Percentiles rank a stretch among this genome's conserved stretches.
These are phyloP conservation scores for Anolis carolinensis DNA, from an alignment of 2,113 vertebrate genomes.

Conservation along the genomic window DNA sequence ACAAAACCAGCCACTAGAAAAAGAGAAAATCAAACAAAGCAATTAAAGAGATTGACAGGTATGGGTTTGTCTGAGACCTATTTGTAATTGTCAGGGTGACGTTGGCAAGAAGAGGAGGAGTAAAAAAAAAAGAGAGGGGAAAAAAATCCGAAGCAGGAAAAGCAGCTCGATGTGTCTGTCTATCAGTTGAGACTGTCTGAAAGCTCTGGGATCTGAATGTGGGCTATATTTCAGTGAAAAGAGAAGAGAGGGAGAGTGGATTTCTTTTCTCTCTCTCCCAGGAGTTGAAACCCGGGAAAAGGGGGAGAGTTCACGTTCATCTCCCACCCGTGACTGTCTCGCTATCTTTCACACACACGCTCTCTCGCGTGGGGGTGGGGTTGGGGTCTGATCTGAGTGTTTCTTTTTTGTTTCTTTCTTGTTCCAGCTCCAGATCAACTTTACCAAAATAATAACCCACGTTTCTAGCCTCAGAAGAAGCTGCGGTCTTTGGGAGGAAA, in stretches of 20 bases:
- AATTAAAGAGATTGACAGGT: constrained; percentile 99
- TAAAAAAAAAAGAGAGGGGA: constrained; percentile 90
- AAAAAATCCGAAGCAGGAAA: constrained; percentile 93
- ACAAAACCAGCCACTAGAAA: constrained; percentile 58
- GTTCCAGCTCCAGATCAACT: constrained; percentile 79
- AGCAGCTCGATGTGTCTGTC: constrained; percentile 99
- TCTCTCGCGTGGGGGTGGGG: constrained; percentile 19
- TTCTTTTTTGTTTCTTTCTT: constrained; percentile 75
- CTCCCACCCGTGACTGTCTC: constrained; percentile 85
- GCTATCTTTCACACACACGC: constrained; percentile 71
- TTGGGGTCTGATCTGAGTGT: constrained; percentile 55
- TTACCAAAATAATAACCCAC: constrained; percentile 63
- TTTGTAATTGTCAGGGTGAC: constrained; percentile 98
- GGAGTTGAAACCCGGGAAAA: constrained; percentile 79
- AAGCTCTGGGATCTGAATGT: constrained; percentile 91
- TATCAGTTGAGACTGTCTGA: constrained; percentile 98
- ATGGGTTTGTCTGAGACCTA: constrained; percentile 89
- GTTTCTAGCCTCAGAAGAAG: constrained; percentile 77
- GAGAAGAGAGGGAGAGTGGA: constrained; percentile 82
- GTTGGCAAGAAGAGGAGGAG: constrained; percentile 93
- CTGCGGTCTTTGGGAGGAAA: constrained; percentile 72
- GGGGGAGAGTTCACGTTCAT: constrained; percentile 80
- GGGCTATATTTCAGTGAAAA: constrained; percentile 90
- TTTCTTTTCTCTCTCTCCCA: constrained; percentile 78
- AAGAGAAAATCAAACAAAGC: constrained; percentile 82